Evolutionary conservation across 2,113 vertebrate genomes (phyloP).

Genomic region (Myrmecophaga tridactyla): DNA sequence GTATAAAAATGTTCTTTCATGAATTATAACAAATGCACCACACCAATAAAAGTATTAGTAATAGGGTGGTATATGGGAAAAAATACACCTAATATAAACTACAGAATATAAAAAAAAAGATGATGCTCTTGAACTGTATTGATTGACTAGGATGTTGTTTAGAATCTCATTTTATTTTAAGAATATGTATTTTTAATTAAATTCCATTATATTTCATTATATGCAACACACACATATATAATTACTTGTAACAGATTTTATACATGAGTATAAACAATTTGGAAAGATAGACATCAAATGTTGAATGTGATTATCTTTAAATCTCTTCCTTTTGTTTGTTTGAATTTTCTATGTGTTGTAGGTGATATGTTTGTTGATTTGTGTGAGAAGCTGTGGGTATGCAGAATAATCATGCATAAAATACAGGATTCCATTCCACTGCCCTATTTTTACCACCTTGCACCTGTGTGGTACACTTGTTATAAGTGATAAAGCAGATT

Average conservation of each 20-base stretch:
- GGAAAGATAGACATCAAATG: not conserved
- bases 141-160: not conserved
- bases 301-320: not conserved
- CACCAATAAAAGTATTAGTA: no score
- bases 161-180: not conserved
- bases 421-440: no score
- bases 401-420: no score
- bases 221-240: not conserved
- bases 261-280: not conserved
- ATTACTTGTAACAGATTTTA: not conserved
- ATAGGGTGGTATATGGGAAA: no score
- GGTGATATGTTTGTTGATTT: no score
- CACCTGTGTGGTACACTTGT: no score
- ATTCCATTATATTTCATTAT: not conserved
- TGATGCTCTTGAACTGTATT: not conserved
- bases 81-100: no score
- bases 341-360: not conserved
- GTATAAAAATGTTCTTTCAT: no score
- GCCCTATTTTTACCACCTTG: no score
- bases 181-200: not conserved
- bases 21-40: no score
- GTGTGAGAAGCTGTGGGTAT: no score
- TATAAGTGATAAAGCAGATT: no score
- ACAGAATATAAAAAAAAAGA: not conserved
- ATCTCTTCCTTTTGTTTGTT: conserved; percentile 6